Evolutionary conservation across 2,888 invertebrate species (phyloP), one percentile per base, ranked within the genome.

Genomic region (Andrena fulva): DNA sequence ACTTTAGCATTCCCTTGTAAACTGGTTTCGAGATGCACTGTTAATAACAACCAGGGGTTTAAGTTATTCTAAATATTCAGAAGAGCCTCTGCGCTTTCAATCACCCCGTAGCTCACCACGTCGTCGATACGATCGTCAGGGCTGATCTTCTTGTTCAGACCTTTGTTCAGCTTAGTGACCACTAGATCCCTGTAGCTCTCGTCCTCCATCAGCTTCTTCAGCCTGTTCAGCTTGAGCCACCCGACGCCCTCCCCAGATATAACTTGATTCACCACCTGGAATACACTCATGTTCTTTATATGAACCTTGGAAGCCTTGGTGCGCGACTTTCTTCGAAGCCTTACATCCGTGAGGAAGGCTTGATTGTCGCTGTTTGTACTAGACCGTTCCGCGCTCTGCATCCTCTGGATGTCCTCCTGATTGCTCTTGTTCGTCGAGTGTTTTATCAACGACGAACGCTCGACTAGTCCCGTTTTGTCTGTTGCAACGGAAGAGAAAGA

Each of bases 91-190:
- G 16, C 42, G 42, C 42, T 42, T 12, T 42, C 4, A 16, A 16
- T 16, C 42, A 3, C 4, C 42, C 42, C 12, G 42, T 31, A 31
- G 95, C 97, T 95, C 94, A 99, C 99, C 95, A 99, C 98, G 95
- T 99, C 99, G 91, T 99, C 99, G 60, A 99, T 97, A 94, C 98
- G 98, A 95, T 99, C 99, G 93, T 98, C 98, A 0, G 98, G 98
- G 69, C 98, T 97, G 78, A 99, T 97, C 94, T 98, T 99, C 88
- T 96, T 96, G 91, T 98, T 99, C 75, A 99, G 95, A 70, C 99
- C 99, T 90, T 97, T 97, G 94, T 99, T 99, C 3, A 99, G 95
- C 93, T 99, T 98, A 87, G 98, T 98, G 66, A 99, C 96, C 54
- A 99, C 98, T 94, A 99, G 96, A 93, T 98, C 99, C 50, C 99